These are phyloP conservation scores for Drosophila melanosoma DNA, from an alignment of 2,888 invertebrate species.

Conservation along the genomic window DNA sequence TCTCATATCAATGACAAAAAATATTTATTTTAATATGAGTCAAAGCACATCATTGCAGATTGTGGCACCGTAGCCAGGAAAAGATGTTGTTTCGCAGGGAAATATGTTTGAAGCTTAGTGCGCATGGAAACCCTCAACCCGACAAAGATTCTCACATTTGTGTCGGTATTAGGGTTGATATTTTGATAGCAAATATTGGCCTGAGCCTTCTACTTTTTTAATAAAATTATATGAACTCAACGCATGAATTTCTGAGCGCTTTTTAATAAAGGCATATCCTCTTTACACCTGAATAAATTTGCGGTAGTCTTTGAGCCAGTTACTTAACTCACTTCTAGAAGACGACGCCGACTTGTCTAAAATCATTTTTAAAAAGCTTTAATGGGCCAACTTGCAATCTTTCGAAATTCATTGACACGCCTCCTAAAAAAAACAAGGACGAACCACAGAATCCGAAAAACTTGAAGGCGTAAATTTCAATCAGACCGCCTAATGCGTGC, in stretches of 20 bases:
- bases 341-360: not conserved
- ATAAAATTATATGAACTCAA: not conserved
- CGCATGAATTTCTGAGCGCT: not conserved
- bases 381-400: constrained; percentile 6
- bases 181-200: not conserved
- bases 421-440: constrained; percentile 1
- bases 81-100: not conserved
- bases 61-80: not conserved
- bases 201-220: not conserved
- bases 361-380: constrained; percentile 15
- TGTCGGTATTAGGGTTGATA: not conserved
- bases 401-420: constrained; percentile 8
- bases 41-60: not conserved
- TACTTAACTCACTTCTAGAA: not conserved
- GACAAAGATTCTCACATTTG: not conserved
- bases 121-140: not conserved
- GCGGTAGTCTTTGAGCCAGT: constrained; percentile 3
- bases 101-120: not conserved
- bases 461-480: constrained; percentile 68
- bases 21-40: not conserved
- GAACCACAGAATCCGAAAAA: constrained; percentile 36
- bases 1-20: not conserved
- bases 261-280: not conserved
- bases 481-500: constrained; percentile 55
- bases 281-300: not conserved